Evolutionary conservation across 2,888 invertebrate genomes (phyloP), one percentile per base, ranked within the genome.

Genomic region (Phrixothrix hirtus): DNA sequence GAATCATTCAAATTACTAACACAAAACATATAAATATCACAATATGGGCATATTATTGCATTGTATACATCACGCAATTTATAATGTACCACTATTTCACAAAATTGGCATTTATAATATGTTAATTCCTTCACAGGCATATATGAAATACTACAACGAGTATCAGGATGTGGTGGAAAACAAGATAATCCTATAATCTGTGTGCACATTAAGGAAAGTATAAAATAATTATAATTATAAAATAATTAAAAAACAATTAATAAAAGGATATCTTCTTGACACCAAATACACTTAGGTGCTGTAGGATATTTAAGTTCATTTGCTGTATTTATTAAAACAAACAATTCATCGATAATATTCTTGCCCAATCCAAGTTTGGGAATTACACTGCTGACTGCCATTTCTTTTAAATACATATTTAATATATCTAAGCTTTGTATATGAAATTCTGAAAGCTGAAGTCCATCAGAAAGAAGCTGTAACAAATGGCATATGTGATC

Each of bases 181-280:
- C 75, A 75, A 4, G 61, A 51, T n/a, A 67, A 50, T 15, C 72
- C 72, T 49, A 70, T 63, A 41, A 74, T 64, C 62, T 65, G 65
- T 68, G 50, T 38, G 26, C 9, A 10, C 21, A 16, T 44, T 55
- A 49, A 55, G 50, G 49, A 50, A 38, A 42, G 21, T 11, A 35
- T 27, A 10, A 3, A 21, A 21, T 3, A 5, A 21, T 21, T 7
- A 43, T 32, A 32, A n/a, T 25, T 17, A 11, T 30, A 12, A 26
- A 43, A 25, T 43, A 36, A 37, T 31, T 25, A 21, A 15, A 17
- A 35, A 34, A 17, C 9, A 29, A 30, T 14, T 31, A 38, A 4
- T 34, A 62, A 68, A 71, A 71, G 70, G 70, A 71, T 70, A 68
- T 73, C 70, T 64, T 72, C 66, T 57, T 68, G 68, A 55, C 74